These are phyloP conservation scores for Coryphaenoides rupestris DNA, from an alignment of 2,113 vertebrate species.

Conservation along the genomic window DNA sequence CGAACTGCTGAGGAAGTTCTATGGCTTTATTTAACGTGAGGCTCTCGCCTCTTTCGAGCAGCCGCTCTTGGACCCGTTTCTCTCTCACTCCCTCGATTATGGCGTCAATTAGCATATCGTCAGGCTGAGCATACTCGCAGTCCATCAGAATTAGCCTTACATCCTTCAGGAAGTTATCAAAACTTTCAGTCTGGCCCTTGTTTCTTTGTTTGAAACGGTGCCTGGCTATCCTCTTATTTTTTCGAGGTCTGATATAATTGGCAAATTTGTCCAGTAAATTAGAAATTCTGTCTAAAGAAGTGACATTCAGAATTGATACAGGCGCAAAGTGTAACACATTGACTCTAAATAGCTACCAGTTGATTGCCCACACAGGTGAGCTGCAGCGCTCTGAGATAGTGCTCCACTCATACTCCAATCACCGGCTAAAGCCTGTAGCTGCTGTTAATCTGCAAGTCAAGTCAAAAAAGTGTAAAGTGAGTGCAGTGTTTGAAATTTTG, in stretches of 20 bases:
- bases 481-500: too few species aligned
- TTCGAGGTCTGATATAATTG: background rate
- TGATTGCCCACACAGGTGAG: background rate
- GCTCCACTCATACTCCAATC: too few species aligned
- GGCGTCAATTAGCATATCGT: conserved; percentile 22
- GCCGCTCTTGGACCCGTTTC: conserved; percentile 16
- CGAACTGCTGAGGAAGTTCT: conserved; percentile 25
- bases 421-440: too few species aligned
- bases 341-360: background rate
- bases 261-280: background rate
- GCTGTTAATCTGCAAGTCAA: too few species aligned
- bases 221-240: background rate
- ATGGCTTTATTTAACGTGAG: conserved; percentile 21
- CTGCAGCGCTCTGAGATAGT: too few species aligned
- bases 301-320: too few species aligned
- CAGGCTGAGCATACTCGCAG: conserved; percentile 18
- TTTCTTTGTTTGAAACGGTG: conserved; percentile 15
- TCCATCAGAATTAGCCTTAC: conserved; percentile 16
- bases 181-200: conserved; percentile 11
- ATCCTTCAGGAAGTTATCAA: conserved; percentile 22
- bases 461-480: too few species aligned
- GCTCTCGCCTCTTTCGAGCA: conserved; percentile 23
- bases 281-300: too few species aligned
- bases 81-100: conserved; percentile 6
- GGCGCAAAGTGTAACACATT: background rate